phyloP scores from a whole-genome alignment of 2,888 invertebrate genomes.

The Cyclophora punctaria region DNA sequence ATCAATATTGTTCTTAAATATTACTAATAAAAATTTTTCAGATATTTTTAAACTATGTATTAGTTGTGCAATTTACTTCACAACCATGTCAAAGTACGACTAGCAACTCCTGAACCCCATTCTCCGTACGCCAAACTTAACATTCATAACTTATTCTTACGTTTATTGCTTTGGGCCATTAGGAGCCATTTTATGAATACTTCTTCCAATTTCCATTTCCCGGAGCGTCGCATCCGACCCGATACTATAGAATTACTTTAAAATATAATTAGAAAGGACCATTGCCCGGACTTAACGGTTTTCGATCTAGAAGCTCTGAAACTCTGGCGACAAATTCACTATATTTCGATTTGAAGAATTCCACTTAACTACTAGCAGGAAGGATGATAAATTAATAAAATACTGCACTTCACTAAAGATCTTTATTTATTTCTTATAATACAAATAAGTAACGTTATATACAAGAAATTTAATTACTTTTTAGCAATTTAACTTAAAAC shows the following conservation, averaged over 20 bases:
- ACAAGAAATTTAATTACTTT: conserved; percentile 50
- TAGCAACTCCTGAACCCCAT: conserved; percentile 16
- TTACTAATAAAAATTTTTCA: no score
- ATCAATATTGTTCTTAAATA: no score
- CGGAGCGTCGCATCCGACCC: conserved; percentile 22
- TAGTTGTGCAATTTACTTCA: no score
- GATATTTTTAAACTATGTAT: no score
- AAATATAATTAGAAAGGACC: conserved; percentile 62
- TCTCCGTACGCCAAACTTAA: conserved; percentile 20
- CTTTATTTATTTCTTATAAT: conserved; percentile 67
- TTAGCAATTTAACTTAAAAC: conserved; percentile 33
- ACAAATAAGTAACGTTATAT: conserved; percentile 72
- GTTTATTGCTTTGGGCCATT: conserved; percentile 33
- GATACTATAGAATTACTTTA: conserved; percentile 58
- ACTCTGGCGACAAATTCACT: conserved; percentile 21
- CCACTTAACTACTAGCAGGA: no score
- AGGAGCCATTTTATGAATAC: conserved; percentile 41
- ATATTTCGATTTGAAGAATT: conserved; percentile 1
- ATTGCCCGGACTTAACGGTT: conserved; percentile 45
- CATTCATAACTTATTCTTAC: conserved; percentile 45
- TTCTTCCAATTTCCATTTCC: conserved; percentile 48
- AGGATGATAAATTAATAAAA: no score
- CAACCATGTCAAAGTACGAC: no score
- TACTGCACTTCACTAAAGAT: conserved; percentile 56
- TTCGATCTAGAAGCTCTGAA: conserved; percentile 39